Evolutionary conservation across 2,888 invertebrate species (phyloP), one percentile per base, ranked within the genome.

Genomic region (Polydrusus pterygomalis): DNA sequence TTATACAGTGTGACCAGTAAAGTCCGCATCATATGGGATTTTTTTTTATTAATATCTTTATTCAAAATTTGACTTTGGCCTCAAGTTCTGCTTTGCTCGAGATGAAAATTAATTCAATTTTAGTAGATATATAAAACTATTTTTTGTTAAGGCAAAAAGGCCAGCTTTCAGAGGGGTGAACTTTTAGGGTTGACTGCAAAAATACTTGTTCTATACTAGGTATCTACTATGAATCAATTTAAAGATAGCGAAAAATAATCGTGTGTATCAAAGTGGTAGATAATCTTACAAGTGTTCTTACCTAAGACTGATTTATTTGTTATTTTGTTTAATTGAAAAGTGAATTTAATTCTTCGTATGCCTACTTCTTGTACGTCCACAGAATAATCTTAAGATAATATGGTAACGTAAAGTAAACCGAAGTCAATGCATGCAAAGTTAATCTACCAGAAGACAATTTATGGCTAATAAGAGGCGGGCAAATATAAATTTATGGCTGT

Each of bases 371-470:
- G 71, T 72, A 68, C 72, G 75, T 60, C 72, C 40, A 47, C 73
- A 70, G 73, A 77, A 77, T 77, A 77, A 73, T 77, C 73, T 77
- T 77, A 45, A 72, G 76, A 77, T 77, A 77, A 72, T 73, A 73
- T 68, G 69, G 64, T 67, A 69, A 74, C 54, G 58, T 58, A 77
- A 74, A 71, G 63, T 71, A 62, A 54, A 74, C 77, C 72, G 74
- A 70, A 71, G 71, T 68, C 67, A 74, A 56, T 47, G 67, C 67
- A 75, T 68, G 71, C 72, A 71, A 71, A 68, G 68, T 62, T 75
- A 74, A 77, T 77, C 77, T 77, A 68, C 71, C 67, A 77, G 71
- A 70, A 68, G 71, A 71, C 77, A 77, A 77, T 75, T 77, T 77
- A 77, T 77, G 40, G 77, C 65, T 71, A 73, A 58, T 51, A 67